These are phyloP conservation scores for Chelonoidis abingdonii DNA, from an alignment of 2,113 vertebrate species.

Conservation along the genomic window DNA sequence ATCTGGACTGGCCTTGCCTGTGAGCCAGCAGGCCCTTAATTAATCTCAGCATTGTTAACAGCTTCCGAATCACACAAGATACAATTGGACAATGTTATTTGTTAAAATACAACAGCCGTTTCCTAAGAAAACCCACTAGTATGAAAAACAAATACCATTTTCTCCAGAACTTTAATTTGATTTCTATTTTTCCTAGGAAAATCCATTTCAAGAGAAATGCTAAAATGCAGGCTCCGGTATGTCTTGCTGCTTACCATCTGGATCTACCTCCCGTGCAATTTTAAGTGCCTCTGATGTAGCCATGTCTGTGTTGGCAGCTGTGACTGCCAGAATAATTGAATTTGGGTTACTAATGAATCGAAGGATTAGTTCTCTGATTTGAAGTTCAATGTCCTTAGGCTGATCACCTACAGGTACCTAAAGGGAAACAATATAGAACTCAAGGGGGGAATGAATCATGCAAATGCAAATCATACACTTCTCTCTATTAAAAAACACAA, in stretches of 20 bases:
- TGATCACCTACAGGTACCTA: conserved; percentile 98
- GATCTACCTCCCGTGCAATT: conserved; percentile 95
- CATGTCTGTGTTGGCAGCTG: conserved; percentile 99
- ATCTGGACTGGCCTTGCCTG: background rate
- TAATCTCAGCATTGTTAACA: background rate
- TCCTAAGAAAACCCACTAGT: background rate
- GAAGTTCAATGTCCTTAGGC: conserved; percentile 97
- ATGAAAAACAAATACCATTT: background rate
- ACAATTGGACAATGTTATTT: background rate
- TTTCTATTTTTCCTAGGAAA: background rate
- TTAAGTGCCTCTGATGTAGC: conserved; percentile 98
- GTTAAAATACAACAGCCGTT: background rate
- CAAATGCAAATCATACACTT: background rate
- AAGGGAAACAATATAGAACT: background rate
- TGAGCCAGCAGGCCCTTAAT: background rate
- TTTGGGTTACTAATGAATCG: conserved; percentile 98
- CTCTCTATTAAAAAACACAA: background rate
- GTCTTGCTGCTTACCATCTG: conserved; percentile 87
- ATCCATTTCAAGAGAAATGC: background rate
- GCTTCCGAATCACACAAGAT: background rate
- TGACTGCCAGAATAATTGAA: conserved; percentile 97
- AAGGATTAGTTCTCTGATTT: conserved; percentile 94
- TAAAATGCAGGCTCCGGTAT: background rate
- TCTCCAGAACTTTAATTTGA: background rate
- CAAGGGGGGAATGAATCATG: background rate